Evolutionary conservation across 2,888 invertebrate genomes (phyloP), one percentile per base, ranked within the genome.

Genomic region (Sipha maydis): DNA sequence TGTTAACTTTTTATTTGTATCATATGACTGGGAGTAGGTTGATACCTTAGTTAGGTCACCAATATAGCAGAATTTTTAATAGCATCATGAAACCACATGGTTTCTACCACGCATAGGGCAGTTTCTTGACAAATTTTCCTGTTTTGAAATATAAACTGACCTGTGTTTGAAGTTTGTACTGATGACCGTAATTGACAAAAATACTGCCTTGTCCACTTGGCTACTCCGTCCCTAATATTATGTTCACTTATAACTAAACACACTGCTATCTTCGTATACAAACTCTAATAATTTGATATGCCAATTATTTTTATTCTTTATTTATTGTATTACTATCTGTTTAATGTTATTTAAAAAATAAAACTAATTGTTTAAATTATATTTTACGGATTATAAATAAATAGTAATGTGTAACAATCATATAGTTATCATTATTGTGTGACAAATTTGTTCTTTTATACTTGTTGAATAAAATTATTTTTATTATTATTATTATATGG

Each of bases 381-480:
- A 14, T 17, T 48, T 80, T 41, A 41, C 28, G 38, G 75, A 28
- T 88, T 61, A 38, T 73, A 56, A 85, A 71, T 54, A 54, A 77
- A 34, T 61, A 86, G 71, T 21, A 38, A 79, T 71, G 61, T 14
- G 31, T 80, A 80, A 88, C 61, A 75, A 80, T 61, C 80, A 88
- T 88, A 28, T n/a, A 71, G 31, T 73, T 73, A 73, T 61, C 79
- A 69, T 80, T 88, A 88, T 80, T 31, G 41, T 75, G 28, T 67
- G 88, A 76, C 54, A 80, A 61, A 80, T 41, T 88, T 88, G 88
- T 88, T 88, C 88, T 88, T 88, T 88, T 88, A 88, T 88, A 88
- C 82, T 82, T 88, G 88, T 88, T 88, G 75, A 88, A 88, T 88
- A 88, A 88, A 88, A 88, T 67, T 75, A 88, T 88, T 79, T 88